Evolutionary conservation across 2,888 invertebrate species (phyloP), one percentile per base, ranked within the genome.

Genomic region (Bunonema sp.): DNA sequence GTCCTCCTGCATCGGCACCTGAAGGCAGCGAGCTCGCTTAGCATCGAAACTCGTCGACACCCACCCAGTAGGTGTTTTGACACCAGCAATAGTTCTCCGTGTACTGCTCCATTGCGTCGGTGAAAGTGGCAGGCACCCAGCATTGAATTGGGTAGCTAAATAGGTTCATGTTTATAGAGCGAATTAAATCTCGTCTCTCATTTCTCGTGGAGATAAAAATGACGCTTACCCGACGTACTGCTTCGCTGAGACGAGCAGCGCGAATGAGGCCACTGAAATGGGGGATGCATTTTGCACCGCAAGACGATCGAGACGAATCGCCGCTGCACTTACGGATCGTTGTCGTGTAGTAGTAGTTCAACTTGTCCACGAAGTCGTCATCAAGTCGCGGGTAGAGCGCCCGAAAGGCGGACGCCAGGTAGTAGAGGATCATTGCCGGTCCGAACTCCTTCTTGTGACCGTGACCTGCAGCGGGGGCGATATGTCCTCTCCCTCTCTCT

Each of bases 91-190:
- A 67, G 45, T 67, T 68, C 46, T 68, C 68, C 21, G 68, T 68
- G 47, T 69, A 69, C 47, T 68, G 68, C 44, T 68, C 68, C 67
- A 67, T 67, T 15, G 67, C 66, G 42, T 67, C 67, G 4, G 67
- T 67, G 49, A 67, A 67, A 5, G 67, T 67, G 20, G 67, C 67
- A 18, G 67, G 67, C 22, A 67, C 68, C 67, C 67, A 67, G 42
- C 67, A 68, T 45, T 67, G 65, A 29, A 66, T 67, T 2, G 65
- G 65, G 42, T 57, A 62, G 8, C 61, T 50, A 50, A 37, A 41
- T 37, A n/a, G n/a, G 15, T 12, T n/a, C n/a, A 37, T 7, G 8
- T 30, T 30, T 12, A 12, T 12, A 10, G 10, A 12, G 10, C 19
- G 19, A 5, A 8, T 8, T 26, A 26, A 12, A 26, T 26, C 26